These are phyloP conservation scores for Gallinago jamesoni DNA, from an alignment of 2,113 vertebrate species.

Conservation along the genomic window DNA sequence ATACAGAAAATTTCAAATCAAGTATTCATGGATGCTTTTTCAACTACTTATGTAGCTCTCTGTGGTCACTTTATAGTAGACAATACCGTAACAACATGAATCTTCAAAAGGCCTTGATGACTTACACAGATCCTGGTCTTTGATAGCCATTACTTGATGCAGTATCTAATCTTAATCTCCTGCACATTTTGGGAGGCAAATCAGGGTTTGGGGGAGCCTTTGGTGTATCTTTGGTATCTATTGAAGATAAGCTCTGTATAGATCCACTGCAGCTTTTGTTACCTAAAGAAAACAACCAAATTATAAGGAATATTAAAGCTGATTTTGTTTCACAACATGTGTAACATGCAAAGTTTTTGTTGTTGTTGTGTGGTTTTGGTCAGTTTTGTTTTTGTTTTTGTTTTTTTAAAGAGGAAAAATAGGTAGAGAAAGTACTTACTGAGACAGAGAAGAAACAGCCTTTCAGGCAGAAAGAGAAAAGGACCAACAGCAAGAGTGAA, in stretches of 20 bases:
- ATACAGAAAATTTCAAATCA: neutral
- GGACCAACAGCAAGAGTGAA: neutral
- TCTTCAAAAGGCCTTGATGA: neutral
- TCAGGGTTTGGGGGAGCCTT: constrained; percentile 80
- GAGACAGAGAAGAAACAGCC: neutral
- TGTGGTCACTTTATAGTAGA: neutral
- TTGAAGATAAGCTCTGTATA: constrained; percentile 88
- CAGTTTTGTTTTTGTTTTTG: neutral
- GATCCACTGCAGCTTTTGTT: constrained; percentile 92
- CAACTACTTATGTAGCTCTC: neutral
- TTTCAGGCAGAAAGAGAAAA: constrained; percentile 23
- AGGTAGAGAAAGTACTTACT: constrained; percentile 21
- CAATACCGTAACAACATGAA: neutral
- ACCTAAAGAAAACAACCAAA: constrained; percentile 76
- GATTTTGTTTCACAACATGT: neutral
- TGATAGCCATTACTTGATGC: constrained; percentile 89
- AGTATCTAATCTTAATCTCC: constrained; percentile 76
- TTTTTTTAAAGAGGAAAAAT: neutral
- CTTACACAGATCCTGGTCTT: constrained; percentile 93
- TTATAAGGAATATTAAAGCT: constrained; percentile 15
- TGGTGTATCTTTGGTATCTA: constrained; percentile 81
- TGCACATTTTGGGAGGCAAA: constrained; percentile 84
- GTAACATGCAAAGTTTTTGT: neutral
- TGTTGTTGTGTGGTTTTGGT: neutral
- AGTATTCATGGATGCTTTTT: neutral